phyloP scores from a whole-genome alignment of 2,797 vertebrate genomes.

The Otolemur crassicaudatus region DNA sequence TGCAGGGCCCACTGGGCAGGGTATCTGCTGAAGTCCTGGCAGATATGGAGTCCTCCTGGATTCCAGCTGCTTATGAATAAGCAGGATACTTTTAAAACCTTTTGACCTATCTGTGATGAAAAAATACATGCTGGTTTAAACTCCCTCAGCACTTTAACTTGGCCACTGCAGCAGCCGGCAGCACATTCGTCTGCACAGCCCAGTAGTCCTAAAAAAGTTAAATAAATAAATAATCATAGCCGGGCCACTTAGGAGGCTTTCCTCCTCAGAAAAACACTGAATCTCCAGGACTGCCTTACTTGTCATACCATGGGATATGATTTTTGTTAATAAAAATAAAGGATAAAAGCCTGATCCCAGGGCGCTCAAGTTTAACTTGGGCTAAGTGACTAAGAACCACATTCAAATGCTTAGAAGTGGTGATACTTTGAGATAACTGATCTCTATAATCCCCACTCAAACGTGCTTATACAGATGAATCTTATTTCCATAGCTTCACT shows the following conservation, averaged over 20 bases:
- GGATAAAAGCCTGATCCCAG: constrained; percentile 66
- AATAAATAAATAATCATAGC: neutral
- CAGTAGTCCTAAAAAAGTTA: constrained; percentile 43
- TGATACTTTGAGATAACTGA: constrained; percentile 26
- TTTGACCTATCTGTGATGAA: constrained; percentile 72
- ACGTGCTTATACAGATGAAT: constrained; percentile 26
- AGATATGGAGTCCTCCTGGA: constrained; percentile 50
- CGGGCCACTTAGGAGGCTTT: neutral
- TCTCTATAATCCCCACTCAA: constrained; percentile 65
- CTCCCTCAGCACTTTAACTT: constrained; percentile 74
- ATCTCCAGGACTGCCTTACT: constrained; percentile 20
- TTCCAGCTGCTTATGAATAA: constrained; percentile 63
- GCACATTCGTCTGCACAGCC: neutral
- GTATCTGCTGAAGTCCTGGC: constrained; percentile 38
- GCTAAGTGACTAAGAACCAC: constrained; percentile 33
- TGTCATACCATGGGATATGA: constrained; percentile 1
- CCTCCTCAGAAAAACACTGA: constrained; percentile 49
- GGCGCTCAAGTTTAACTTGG: constrained; percentile 64
- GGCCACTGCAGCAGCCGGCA: neutral
- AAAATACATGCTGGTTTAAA: constrained; percentile 75
- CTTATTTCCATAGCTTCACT: constrained; percentile 34
- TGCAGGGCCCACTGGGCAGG: neutral
- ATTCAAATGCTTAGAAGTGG: constrained; percentile 45
- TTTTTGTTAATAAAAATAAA: constrained; percentile 69
- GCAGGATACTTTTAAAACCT: constrained; percentile 70